These are phyloP conservation scores for Nycticebus coucang DNA, from an alignment of 2,113 vertebrate genomes.

Conservation along the genomic window DNA sequence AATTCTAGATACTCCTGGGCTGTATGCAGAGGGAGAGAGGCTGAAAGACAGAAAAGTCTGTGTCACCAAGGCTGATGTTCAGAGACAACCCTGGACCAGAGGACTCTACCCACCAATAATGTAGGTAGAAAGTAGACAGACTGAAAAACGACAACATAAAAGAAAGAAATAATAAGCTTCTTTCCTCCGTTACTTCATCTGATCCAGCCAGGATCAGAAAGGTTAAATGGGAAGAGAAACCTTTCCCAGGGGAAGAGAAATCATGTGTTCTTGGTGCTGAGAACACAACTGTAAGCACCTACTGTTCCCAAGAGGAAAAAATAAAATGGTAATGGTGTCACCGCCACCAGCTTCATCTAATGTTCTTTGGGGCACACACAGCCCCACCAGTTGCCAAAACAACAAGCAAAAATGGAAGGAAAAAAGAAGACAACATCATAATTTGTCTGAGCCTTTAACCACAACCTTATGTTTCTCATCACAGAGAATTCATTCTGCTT, in stretches of 20 bases:
- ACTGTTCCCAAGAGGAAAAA: conserved; percentile 51
- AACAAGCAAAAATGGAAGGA: neutral
- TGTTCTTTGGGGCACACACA: conserved; percentile 8
- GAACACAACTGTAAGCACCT: conserved; percentile 42
- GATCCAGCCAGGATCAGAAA: neutral
- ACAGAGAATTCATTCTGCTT: conserved; percentile 41
- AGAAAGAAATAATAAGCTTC: neutral
- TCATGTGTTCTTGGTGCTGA: conserved; percentile 38
- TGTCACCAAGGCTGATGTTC: neutral
- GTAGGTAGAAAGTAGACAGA: neutral
- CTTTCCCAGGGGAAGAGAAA: conserved; percentile 53
- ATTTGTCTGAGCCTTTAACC: conserved; percentile 46
- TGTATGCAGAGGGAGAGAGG: neutral
- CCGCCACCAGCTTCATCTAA: conserved; percentile 52
- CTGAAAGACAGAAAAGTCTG: neutral
- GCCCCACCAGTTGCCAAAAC: conserved; percentile 47
- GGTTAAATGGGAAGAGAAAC: conserved; percentile 30
- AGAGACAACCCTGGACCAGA: neutral
- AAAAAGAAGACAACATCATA: neutral
- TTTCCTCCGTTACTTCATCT: neutral
- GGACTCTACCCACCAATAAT: neutral
- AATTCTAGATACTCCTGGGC: conserved; percentile 8
- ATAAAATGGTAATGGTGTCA: conserved; percentile 45
- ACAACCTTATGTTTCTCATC: neutral
- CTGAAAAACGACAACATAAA: conserved; percentile 34